phyloP scores from a whole-genome alignment of 2,797 vertebrate species.

The Coilia nasus region DNA sequence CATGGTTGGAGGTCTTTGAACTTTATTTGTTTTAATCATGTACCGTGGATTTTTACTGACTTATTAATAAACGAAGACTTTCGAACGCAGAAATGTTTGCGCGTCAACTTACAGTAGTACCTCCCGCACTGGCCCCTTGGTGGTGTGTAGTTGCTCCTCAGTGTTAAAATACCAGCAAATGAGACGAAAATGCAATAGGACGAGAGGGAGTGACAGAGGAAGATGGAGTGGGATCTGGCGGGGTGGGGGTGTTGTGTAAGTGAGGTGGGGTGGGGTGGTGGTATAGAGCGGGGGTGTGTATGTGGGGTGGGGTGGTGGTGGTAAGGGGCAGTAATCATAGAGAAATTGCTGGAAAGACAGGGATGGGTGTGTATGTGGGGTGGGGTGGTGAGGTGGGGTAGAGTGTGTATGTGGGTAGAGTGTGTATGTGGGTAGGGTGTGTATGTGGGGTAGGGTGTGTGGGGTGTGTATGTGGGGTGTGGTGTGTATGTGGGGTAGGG shows the following conservation, averaged over 20 bases:
- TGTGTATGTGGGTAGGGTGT: neutral
- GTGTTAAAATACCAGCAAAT: too few species aligned
- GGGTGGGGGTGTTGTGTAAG: too few species aligned
- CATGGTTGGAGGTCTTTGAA: too few species aligned
- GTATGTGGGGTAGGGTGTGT: neutral
- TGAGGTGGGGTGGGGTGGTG: neutral
- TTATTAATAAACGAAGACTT: too few species aligned
- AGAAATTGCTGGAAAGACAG: conserved; percentile 50
- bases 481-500: neutral
- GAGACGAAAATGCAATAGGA: neutral
- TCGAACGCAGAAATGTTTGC: too few species aligned
- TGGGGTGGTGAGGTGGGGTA: neutral
- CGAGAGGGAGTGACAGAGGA: neutral
- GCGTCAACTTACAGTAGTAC: too few species aligned
- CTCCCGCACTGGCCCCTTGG: too few species aligned
- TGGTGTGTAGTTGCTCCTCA: too few species aligned
- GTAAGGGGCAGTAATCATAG: conserved; percentile 37
- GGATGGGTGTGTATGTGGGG: conserved; percentile 34
- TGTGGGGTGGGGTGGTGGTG: neutral
- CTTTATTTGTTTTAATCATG: too few species aligned
- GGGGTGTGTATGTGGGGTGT: neutral
- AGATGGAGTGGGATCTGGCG: neutral
- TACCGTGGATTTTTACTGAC: too few species aligned
- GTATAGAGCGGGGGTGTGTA: too few species aligned
- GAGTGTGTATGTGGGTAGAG: too few species aligned